These are phyloP conservation scores for Laticauda laticaudata DNA, from an alignment of 2,113 vertebrate species.

Conservation along the genomic window DNA sequence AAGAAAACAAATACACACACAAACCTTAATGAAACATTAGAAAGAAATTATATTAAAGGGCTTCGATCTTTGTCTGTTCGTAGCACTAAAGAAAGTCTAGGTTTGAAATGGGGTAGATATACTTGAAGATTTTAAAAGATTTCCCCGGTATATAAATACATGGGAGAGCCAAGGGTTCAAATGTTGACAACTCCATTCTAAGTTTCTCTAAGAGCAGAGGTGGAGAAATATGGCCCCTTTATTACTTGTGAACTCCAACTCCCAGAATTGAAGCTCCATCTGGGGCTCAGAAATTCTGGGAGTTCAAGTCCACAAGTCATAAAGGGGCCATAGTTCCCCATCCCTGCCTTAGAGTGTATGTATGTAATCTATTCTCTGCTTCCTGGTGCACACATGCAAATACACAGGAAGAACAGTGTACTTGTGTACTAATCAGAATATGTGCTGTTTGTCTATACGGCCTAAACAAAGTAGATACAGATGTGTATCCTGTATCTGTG, in stretches of 20 bases:
- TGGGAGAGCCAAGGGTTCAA: not conserved
- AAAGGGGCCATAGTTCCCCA: no score
- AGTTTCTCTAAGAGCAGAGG: no score
- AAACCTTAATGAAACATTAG: not conserved
- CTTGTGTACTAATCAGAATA: not conserved
- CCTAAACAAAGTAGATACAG: not conserved
- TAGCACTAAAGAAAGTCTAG: not conserved
- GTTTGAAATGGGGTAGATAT: not conserved
- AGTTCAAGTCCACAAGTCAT: no score
- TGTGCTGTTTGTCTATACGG: not conserved
- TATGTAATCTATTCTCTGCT: not conserved
- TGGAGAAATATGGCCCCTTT: no score
- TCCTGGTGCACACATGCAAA: not conserved
- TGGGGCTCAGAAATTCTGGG: no score
- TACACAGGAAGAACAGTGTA: not conserved
- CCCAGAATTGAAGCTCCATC: no score
- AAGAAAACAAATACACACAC: not conserved
- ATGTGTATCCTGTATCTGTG: not conserved
- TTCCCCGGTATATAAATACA: not conserved
- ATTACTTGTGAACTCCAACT: no score
- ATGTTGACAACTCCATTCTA: not conserved
- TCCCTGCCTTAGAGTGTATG: not conserved
- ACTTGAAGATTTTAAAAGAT: not conserved
- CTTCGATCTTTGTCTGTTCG: not conserved
- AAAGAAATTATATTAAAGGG: not conserved